Conservation (phyloP, 53 echinoderm and acorn worm genomes). For the Paracentrotus lividus region DNA sequence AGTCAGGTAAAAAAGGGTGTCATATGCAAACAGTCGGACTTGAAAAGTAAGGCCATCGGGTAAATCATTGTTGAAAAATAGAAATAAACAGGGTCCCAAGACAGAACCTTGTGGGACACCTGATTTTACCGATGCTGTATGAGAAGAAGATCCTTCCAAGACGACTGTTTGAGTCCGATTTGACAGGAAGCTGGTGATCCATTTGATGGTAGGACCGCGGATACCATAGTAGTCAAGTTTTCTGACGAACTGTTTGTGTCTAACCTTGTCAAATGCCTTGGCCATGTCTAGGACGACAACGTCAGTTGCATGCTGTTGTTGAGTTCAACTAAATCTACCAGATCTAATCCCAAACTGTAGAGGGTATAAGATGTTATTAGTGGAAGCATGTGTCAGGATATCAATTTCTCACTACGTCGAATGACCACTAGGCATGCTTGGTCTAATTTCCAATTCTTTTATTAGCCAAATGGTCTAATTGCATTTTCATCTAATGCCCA, state of each 20-base stretch:
- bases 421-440: too few relatives aligned
- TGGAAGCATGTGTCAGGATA: too few relatives aligned
- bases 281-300: neutral
- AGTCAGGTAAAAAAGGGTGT: constrained; percentile 54
- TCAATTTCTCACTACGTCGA: too few relatives aligned
- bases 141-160: neutral
- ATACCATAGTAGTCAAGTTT: neutral
- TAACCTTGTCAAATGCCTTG: constrained; percentile 13
- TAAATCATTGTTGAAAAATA: constrained; percentile 63
- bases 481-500: too few relatives aligned
- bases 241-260: neutral
- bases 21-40: constrained; percentile 58
- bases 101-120: constrained; percentile 30
- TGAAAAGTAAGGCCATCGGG: constrained; percentile 10
- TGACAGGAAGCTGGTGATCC: neutral
- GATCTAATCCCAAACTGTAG: too few relatives aligned
- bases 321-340: too few relatives aligned
- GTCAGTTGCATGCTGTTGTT: constrained; percentile 10
- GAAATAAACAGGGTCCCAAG: constrained; percentile 5
- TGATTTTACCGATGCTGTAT: neutral
- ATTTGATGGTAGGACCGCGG: neutral
- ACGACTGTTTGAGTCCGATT: neutral
- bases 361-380: too few relatives aligned
- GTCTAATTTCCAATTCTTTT: too few relatives aligned
- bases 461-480: too few relatives aligned